phyloP scores from a whole-genome alignment of 2,888 invertebrate genomes.

The Mechanitis mazaeus region DNA sequence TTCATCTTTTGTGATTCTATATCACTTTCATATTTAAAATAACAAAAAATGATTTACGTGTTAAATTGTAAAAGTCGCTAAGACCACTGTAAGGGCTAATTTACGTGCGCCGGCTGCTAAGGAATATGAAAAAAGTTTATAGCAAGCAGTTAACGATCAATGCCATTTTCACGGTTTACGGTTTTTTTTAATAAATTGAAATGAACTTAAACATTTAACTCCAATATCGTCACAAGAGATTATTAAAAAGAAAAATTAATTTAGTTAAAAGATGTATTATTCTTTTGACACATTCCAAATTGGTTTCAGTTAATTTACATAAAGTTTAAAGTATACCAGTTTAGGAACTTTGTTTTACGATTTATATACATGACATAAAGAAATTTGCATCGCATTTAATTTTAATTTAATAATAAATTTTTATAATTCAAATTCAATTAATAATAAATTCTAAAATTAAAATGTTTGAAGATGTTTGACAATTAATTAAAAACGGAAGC shows the following conservation, averaged over 20 bases:
- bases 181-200: slow-evolving; percentile 63
- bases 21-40: slow-evolving; percentile 72
- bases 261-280: too few relatives aligned
- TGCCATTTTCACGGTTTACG: slow-evolving; percentile 18
- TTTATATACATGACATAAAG: too few relatives aligned
- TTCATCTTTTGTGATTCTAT: slow-evolving; percentile 64
- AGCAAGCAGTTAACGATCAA: slow-evolving; percentile 44
- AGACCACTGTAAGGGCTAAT: slow-evolving; percentile 66
- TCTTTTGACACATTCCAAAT: too few relatives aligned
- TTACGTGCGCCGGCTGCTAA: slow-evolving; percentile 71
- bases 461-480: background rate
- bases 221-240: slow-evolving; percentile 23
- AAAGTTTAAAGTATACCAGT: too few relatives aligned
- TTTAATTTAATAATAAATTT: too few relatives aligned
- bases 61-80: slow-evolving; percentile 75
- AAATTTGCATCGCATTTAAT: too few relatives aligned
- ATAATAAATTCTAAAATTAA: too few relatives aligned
- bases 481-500: slow-evolving; percentile 3
- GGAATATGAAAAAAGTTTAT: slow-evolving; percentile 72
- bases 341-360: too few relatives aligned
- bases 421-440: too few relatives aligned
- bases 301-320: too few relatives aligned
- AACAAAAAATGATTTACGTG: slow-evolving; percentile 76
- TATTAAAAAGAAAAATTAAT: background rate
- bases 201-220: slow-evolving; percentile 47